A percentile compares a stretch with the other conserved stretches of the same genome.
Conservation (phyloP, 2,113 vertebrate genomes). For the Cynopterus brachyotis region DNA sequence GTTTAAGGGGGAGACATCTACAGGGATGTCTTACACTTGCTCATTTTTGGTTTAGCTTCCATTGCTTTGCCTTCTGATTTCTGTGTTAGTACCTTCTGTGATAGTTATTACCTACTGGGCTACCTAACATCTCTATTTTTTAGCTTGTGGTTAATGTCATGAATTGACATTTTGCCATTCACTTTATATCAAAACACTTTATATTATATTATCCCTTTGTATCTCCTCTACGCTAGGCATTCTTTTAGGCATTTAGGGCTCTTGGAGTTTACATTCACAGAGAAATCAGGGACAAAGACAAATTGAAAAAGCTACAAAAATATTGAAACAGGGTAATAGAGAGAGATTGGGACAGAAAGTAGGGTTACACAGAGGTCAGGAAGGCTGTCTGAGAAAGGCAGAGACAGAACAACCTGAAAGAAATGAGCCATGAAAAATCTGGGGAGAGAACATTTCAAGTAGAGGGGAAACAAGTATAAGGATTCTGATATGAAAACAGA, state of each 20-base stretch:
- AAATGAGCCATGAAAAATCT: neutral
- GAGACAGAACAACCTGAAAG: neutral
- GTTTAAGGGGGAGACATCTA: neutral
- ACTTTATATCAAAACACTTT: neutral
- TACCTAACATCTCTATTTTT: neutral
- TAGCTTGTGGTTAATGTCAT: neutral
- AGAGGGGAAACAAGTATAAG: neutral
- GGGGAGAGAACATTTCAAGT: neutral
- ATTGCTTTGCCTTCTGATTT: neutral
- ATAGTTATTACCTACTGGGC: neutral
- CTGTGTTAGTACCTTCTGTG: neutral
- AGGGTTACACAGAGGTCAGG: neutral
- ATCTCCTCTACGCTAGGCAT: neutral
- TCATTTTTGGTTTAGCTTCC: neutral
- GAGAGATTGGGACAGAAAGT: neutral
- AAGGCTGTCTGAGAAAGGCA: neutral
- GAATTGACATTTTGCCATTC: neutral
- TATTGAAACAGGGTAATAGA: neutral
- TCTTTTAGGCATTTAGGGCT: neutral
- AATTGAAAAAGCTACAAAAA: neutral
- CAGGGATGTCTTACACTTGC: neutral
- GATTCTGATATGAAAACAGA: neutral
- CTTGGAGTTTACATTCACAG: neutral
- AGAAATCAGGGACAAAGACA: neutral
- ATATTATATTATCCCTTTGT: neutral